Conservation (phyloP, 2,797 vertebrate species). For the Cyclura pinguis region DNA sequence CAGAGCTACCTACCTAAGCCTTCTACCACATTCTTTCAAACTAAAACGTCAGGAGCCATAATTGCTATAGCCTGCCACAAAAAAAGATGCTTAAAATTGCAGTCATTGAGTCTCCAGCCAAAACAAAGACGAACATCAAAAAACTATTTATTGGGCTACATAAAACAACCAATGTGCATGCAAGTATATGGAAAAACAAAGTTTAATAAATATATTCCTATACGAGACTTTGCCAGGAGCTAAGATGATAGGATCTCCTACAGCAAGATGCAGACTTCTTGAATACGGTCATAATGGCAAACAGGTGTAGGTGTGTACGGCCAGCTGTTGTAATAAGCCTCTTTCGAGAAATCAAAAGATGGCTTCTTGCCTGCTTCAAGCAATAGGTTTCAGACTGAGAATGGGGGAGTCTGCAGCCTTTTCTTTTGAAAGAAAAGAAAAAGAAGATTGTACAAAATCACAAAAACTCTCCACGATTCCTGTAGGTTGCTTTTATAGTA, state of each 20-base stretch:
- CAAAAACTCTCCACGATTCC: background rate
- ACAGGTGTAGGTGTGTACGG: background rate
- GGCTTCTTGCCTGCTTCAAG: background rate
- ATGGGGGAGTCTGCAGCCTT: background rate
- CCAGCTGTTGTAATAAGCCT: background rate
- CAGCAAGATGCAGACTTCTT: conserved; percentile 1
- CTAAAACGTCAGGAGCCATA: background rate
- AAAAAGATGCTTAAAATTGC: background rate
- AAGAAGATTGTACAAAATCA: background rate
- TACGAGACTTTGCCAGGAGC: background rate
- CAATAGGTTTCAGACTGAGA: background rate
- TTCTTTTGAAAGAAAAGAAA: background rate
- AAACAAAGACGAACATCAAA: background rate
- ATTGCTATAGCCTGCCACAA: background rate
- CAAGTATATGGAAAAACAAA: background rate
- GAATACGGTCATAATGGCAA: conserved; percentile 3
- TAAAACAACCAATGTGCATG: background rate
- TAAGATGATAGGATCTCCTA: background rate
- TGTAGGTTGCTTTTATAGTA: background rate
- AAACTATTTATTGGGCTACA: background rate
- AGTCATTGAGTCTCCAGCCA: background rate
- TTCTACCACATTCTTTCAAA: background rate
- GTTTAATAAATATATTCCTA: background rate
- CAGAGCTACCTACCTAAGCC: background rate
- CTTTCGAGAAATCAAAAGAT: background rate